phyloP scores from a whole-genome alignment of 1,140 invertebrate species.

The Drosophila auraria region DNA sequence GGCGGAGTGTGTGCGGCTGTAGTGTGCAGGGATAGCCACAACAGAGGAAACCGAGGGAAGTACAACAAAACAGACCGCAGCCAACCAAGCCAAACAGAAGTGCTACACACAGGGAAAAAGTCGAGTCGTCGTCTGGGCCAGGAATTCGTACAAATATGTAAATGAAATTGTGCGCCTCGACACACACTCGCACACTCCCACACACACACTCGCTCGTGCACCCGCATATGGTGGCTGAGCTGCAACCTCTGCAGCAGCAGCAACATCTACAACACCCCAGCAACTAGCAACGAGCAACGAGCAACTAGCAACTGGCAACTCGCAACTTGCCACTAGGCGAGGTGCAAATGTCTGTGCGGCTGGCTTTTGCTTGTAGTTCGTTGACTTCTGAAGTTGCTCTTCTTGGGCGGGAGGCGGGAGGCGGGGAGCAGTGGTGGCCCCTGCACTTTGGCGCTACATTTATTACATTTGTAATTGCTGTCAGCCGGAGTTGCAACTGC shows the following conservation, averaged over 20 bases:
- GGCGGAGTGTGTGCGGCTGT: slow-evolving; percentile 23
- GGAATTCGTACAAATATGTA: slow-evolving; percentile 78
- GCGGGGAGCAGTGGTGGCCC: slow-evolving; percentile 34
- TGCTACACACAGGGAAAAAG: slow-evolving; percentile 78
- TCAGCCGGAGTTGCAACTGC: slow-evolving; percentile 61
- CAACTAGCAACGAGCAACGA: slow-evolving; percentile 57
- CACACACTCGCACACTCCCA: slow-evolving; percentile 41
- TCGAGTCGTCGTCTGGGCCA: slow-evolving; percentile 72
- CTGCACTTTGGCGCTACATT: slow-evolving; percentile 74
- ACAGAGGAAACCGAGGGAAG: slow-evolving; percentile 58
- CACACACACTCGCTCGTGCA: slow-evolving; percentile 4
- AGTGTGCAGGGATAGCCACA: slow-evolving; percentile 66
- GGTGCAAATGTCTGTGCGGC: slow-evolving; percentile 63
- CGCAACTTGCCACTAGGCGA: slow-evolving; percentile 58
- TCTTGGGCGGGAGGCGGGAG: slow-evolving; percentile 17
- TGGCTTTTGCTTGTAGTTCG: slow-evolving; percentile 75
- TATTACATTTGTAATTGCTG: slow-evolving; percentile 84
- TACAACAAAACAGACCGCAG: slow-evolving; percentile 73
- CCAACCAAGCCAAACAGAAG: slow-evolving; percentile 79
- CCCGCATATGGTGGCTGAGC: slow-evolving; percentile 50
- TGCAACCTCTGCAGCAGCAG: slow-evolving; percentile 53
- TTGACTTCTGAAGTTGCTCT: slow-evolving; percentile 77
- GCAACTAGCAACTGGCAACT: slow-evolving; percentile 52
- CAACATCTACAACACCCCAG: slow-evolving; percentile 55
- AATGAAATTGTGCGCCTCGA: slow-evolving; percentile 79